phyloP scores from a whole-genome alignment of 2,113 vertebrate genomes.

The Excalfactoria chinensis region DNA sequence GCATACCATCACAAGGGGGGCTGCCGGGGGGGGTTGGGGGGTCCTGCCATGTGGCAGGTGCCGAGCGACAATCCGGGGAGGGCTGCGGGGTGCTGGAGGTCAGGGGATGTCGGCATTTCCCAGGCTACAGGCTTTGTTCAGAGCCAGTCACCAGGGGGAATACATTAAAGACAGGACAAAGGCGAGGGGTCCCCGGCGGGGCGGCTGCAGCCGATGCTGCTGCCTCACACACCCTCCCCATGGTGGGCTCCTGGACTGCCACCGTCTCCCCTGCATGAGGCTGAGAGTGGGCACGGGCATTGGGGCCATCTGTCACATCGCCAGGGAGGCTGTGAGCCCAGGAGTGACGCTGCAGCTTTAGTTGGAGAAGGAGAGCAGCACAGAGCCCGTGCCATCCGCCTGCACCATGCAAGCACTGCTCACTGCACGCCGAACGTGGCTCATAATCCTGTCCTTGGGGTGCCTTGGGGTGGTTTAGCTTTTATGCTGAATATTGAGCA shows the following conservation, averaged over 20 bases:
- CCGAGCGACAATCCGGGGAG: conserved; percentile 68
- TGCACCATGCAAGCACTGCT: neutral
- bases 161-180: conserved; percentile 83
- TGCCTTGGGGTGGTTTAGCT: too few relatives aligned
- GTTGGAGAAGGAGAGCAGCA: neutral
- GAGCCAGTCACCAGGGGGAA: conserved; percentile 79
- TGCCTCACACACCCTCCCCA: conserved; percentile 4
- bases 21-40: conserved; percentile 16
- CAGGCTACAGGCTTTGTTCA: conserved; percentile 86
- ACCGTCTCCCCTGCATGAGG: neutral
- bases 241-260: neutral
- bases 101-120: conserved; percentile 85
- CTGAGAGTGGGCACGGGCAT: conserved; percentile 7
- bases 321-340: neutral
- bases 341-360: neutral
- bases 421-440: accelerated
- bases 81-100: conserved; percentile 74
- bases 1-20: conserved; percentile 74
- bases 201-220: conserved; percentile 34
- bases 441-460: neutral
- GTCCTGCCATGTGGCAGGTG: conserved; percentile 80
- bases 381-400: neutral
- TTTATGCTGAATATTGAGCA: neutral
- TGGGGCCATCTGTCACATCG: conserved; percentile 73
- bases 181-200: conserved; percentile 66